Conservation (phyloP, 1,140 invertebrate genomes). For the Pemphigus obesinymphae region DNA sequence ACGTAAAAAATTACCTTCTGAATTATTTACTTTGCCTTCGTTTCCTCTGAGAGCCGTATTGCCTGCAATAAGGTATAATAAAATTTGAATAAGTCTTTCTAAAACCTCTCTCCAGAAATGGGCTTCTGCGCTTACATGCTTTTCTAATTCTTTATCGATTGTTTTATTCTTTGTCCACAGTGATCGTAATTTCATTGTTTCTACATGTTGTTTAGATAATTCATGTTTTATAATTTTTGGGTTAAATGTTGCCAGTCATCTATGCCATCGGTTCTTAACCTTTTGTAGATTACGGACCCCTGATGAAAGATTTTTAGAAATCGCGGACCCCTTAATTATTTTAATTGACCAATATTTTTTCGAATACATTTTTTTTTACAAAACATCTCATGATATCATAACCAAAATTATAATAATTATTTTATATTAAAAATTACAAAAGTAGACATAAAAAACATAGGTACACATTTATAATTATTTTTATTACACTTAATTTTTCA, state of each 20-base stretch:
- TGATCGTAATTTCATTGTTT: not conserved
- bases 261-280: no score
- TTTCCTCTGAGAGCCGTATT: conserved; percentile 2
- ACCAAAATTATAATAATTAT: not conserved
- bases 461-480: no score
- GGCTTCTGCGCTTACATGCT: not conserved
- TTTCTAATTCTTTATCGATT: not conserved
- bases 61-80: not conserved
- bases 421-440: no score
- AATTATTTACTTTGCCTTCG: not conserved
- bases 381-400: no score
- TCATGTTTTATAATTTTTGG: conserved; percentile 3
- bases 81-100: not conserved
- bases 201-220: not conserved
- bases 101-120: conserved; percentile 21
- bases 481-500: no score
- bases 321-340: no score
- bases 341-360: no score
- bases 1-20: conserved; percentile 5
- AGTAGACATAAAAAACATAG: no score
- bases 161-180: not conserved
- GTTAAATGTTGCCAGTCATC: conserved; percentile 16
- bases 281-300: no score
- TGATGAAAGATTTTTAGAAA: no score
- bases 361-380: no score